phyloP scores from a whole-genome alignment of 2,113 vertebrate genomes.

The Cyprinodon brontotheroides region DNA sequence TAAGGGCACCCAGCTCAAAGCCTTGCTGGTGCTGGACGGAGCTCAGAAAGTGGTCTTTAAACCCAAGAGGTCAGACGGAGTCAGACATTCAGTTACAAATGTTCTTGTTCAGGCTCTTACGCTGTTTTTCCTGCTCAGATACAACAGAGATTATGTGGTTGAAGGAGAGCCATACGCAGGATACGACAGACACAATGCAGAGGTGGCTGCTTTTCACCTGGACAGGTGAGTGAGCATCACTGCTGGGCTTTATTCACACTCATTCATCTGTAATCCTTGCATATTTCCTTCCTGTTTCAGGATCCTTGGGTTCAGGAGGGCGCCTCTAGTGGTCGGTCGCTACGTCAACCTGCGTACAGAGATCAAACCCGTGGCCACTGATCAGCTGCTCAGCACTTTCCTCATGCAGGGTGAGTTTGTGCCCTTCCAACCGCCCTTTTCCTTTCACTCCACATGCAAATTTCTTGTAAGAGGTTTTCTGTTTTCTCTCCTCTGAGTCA shows the following conservation, averaged over 20 bases:
- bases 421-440: background rate
- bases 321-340: conserved; percentile 93
- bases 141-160: conserved; percentile 90
- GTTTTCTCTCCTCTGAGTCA: background rate
- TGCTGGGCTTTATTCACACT: background rate
- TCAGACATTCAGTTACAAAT: background rate
- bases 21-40: conserved; percentile 93
- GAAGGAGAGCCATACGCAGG: conserved; percentile 97
- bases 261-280: background rate
- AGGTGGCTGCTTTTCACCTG: conserved; percentile 96
- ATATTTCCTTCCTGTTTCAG: conserved; percentile 61
- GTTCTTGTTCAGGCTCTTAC: background rate
- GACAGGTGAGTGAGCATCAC: conserved; percentile 84
- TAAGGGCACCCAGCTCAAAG: conserved; percentile 97
- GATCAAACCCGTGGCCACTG: conserved; percentile 94
- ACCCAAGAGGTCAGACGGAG: conserved; percentile 88
- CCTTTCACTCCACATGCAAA: background rate
- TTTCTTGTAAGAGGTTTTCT: background rate
- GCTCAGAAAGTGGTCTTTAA: conserved; percentile 99
- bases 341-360: conserved; percentile 93
- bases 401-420: conserved; percentile 86
- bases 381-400: conserved; percentile 95
- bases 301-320: conserved; percentile 95
- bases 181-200: conserved; percentile 96
- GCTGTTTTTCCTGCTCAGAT: conserved; percentile 74